phyloP scores from a whole-genome alignment of 2,797 vertebrate species.

The Danio albolineatus region DNA sequence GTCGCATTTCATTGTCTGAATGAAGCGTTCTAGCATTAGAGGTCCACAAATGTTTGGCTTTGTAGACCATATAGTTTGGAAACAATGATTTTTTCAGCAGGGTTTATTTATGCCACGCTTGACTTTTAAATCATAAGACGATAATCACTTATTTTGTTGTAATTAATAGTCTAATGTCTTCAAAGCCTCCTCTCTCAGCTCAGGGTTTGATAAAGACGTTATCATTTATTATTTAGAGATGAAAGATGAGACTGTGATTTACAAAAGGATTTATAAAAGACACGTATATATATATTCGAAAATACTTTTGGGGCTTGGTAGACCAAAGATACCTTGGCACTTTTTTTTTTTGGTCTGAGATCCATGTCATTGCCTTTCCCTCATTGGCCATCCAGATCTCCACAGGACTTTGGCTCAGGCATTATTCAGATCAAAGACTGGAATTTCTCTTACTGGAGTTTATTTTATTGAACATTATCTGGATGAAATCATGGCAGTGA shows the following conservation, averaged over 20 bases:
- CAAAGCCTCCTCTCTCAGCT: conserved; percentile 69
- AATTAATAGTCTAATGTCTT: conserved; percentile 57
- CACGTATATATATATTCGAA: conserved; percentile 54
- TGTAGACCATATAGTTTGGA: too few species aligned
- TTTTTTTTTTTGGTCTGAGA: conserved; percentile 57
- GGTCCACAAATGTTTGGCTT: background rate
- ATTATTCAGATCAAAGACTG: background rate
- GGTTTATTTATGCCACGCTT: conserved; percentile 10
- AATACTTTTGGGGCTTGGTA: conserved; percentile 64
- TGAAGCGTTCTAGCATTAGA: background rate
- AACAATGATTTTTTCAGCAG: too few species aligned
- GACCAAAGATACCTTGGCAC: conserved; percentile 76
- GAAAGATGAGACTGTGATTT: conserved; percentile 64
- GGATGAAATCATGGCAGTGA: background rate
- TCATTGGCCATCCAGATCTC: conserved; percentile 13
- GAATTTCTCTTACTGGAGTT: conserved; percentile 8
- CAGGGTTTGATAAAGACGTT: conserved; percentile 71
- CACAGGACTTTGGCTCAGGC: background rate
- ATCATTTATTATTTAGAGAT: conserved; percentile 42
- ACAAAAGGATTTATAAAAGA: conserved; percentile 32
- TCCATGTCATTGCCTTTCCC: conserved; percentile 6
- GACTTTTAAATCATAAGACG: conserved; percentile 46
- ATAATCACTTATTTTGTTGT: conserved; percentile 9
- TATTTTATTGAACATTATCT: conserved; percentile 3
- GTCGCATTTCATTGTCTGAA: conserved; percentile 5